Evolutionary conservation across 2,888 invertebrate genomes (phyloP), one percentile per base, ranked within the genome.

Genomic region (Poecilus cupreus): DNA sequence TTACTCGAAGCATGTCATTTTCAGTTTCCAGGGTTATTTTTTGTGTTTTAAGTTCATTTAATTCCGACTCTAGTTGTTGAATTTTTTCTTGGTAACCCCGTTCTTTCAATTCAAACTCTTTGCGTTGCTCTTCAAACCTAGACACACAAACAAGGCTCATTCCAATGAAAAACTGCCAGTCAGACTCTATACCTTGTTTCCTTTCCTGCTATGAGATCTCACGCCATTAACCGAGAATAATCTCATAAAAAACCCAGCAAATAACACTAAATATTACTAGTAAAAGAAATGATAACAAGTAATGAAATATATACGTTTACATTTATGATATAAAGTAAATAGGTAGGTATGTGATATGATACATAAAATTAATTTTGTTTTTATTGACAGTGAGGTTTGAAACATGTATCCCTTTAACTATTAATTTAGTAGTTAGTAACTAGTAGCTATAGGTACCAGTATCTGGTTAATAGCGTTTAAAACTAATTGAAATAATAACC

Each of bases 141-240:
- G 11, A 72, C 80, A 70, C 54, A 80, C 70, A 72, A 72, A 80
- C 49, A 72, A 37, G 10, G 70, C 72, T 80, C 80, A 80, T 72
- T 80, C 22, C 43, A 77, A 57, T 39, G 60, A 77, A 77, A 77
- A 39, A 39, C 64, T 43, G 60, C 22, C 77, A 43, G 43, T 60
- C 11, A 10, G 39, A 46, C 18, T 39, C 16, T 77, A 51, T 77
- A 77, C 77, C 77, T 77, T 39, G 60, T 51, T 76, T 49, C 49
- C n/a, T 49, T 49, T 49, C 32, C 49, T 49, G 49, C 16, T 49
- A 49, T 49, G n/a, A 49, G n/a, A 13, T 26, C 13, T 57, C 57
- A 18, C 49, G 49, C 49, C 54, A 20, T 54, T 20, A 54, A 54
- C 20, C 54, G 20, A 54, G 11, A 54, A 54, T 11, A 20, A 3